Evolutionary conservation across 1,140 invertebrate genomes (phyloP), one percentile per base, ranked within the genome.

Genomic region (Euschistus heros): DNA sequence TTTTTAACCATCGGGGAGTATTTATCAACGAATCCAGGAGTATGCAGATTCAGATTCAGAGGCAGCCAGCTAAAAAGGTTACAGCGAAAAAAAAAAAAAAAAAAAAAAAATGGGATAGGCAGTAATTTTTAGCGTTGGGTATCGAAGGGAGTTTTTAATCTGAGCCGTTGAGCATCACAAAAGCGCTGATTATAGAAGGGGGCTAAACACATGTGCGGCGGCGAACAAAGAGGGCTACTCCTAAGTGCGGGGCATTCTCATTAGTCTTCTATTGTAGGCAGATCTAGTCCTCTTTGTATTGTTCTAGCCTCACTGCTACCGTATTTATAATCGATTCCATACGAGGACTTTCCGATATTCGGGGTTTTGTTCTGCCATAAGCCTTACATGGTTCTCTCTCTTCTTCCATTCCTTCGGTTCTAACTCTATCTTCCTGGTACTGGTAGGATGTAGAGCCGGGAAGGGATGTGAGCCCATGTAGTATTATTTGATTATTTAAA

Each of bases 181-280:
- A 57, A 57, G 54, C 54, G 18, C 54, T 57, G 54, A 57, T 57
- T 57, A 57, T 57, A 57, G 54, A 57, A 37, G 54, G 24, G 54
- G 54, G 54, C 54, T 20, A 37, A 57, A 57, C 54, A 57, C 54
- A 57, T 57, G 54, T 57, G 54, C 18, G 54, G 22, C 22, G n/a
- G 0, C 54, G 20, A 26, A 24, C 18, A 24, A 15, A 17, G 54
- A 24, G 54, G 54, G 54, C 15, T 17, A 26, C 18, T 22, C 15
- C 18, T 22, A 20, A 24, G 18, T 57, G 54, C 47, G n/a, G 22
- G 47, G 47, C 47, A 22, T 24, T 24, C 24, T 57, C 54, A 57
- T 57, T 57, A 57, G 54, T 50, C 33, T 37, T 37, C 33, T 37
- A 37, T 37, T 37, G 33, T 37, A 37, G 33, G 33, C 33, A 37